Percentiles rank a stretch among this genome's conserved stretches.
These are phyloP conservation scores for Lophochroa leadbeateri DNA, from an alignment of 2,113 vertebrate species.

Conservation along the genomic window DNA sequence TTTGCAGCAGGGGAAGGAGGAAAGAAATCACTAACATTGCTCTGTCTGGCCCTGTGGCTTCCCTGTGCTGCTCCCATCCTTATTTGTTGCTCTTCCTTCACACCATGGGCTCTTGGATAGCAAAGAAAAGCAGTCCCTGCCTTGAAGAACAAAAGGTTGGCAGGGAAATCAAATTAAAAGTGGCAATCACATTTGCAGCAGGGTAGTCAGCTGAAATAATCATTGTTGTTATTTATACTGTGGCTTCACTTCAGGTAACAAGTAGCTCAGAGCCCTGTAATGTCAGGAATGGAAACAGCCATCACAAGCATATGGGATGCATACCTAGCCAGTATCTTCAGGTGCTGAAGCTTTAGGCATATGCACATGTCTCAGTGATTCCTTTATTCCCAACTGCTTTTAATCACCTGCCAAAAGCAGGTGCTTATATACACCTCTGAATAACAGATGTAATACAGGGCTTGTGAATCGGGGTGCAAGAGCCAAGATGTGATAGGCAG, in stretches of 20 bases:
- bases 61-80: not conserved
- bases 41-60: not conserved
- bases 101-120: not conserved
- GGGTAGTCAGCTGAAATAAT: not conserved
- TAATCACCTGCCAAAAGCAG: slow-evolving; percentile 15
- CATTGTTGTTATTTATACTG: not conserved
- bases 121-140: not conserved
- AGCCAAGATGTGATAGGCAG: not conserved
- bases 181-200: not conserved
- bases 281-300: not conserved
- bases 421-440: not conserved
- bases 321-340: not conserved
- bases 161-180: slow-evolving; percentile 6
- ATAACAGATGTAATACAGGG: not conserved
- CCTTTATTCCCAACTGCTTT: slow-evolving; percentile 10
- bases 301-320: not conserved
- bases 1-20: not conserved
- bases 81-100: not conserved
- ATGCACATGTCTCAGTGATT: not conserved
- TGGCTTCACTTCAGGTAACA: not conserved
- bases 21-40: not conserved
- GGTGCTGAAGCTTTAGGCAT: slow-evolving; percentile 22
- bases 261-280: not conserved
- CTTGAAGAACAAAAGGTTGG: not conserved
- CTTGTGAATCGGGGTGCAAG: not conserved